Percentiles rank a stretch among this genome's conserved stretches.
Conservation (phyloP, 2,888 invertebrate genomes). For the Epirrhoe alternata region DNA sequence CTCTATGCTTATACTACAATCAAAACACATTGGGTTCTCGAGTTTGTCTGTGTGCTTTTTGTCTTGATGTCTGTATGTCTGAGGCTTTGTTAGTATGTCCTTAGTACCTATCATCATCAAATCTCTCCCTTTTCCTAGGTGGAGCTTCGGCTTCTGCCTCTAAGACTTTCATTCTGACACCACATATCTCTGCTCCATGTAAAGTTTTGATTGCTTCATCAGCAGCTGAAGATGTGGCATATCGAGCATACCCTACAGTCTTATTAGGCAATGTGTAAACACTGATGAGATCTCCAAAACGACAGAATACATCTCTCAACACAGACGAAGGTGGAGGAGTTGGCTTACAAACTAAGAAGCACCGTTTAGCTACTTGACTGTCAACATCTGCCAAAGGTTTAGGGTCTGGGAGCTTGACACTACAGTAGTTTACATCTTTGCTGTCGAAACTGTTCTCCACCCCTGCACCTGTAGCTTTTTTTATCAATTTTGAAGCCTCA, state of each 20-base stretch:
- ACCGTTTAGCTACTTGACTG: slow-evolving; percentile 87
- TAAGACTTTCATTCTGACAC: slow-evolving; percentile 94
- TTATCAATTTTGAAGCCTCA: slow-evolving; percentile 91
- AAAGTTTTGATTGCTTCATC: slow-evolving; percentile 88
- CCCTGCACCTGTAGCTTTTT: slow-evolving; percentile 84
- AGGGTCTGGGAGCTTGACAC: slow-evolving; percentile 89
- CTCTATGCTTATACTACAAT: neutral
- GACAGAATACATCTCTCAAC: slow-evolving; percentile 94
- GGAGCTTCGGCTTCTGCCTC: slow-evolving; percentile 90
- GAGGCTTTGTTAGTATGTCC: slow-evolving; percentile 38
- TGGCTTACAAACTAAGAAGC: slow-evolving; percentile 88
- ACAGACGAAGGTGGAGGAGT: slow-evolving; percentile 90
- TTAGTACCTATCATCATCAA: slow-evolving; percentile 38
- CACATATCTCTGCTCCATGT: slow-evolving; percentile 95
- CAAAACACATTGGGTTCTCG: neutral
- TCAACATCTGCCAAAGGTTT: slow-evolving; percentile 89
- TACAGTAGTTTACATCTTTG: slow-evolving; percentile 83
- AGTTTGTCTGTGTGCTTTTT: slow-evolving; percentile 41
- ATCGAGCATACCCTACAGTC: slow-evolving; percentile 97
- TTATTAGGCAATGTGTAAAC: slow-evolving; percentile 95
- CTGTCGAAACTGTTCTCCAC: slow-evolving; percentile 55
- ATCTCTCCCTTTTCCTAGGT: slow-evolving; percentile 57
- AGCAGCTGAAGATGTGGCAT: slow-evolving; percentile 90
- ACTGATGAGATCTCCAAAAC: slow-evolving; percentile 96
- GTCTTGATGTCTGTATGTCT: slow-evolving; percentile 29